Conservation (phyloP, 2,113 vertebrate species). For the Chloropsis cyanopogon region DNA sequence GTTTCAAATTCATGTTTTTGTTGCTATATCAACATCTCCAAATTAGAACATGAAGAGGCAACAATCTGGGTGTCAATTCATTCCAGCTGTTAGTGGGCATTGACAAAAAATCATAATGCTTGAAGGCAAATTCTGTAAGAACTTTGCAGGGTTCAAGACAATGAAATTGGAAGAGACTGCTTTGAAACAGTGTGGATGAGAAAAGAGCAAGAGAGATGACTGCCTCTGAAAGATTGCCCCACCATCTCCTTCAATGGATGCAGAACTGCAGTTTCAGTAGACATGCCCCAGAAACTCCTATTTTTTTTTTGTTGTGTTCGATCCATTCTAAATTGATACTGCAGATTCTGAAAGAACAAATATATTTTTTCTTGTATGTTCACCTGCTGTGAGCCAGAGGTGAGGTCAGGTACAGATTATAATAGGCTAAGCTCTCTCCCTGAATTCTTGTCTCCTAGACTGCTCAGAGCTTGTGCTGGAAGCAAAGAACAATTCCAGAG, state of each 20-base stretch:
- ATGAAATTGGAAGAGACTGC: background rate
- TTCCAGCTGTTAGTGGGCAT: slow-evolving; percentile 10
- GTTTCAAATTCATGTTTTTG: slow-evolving; percentile 15
- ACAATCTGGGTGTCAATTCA: background rate
- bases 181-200: background rate
- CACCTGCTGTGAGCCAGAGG: background rate
- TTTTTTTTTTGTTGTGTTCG: background rate
- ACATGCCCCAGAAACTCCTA: background rate
- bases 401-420: background rate
- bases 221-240: background rate
- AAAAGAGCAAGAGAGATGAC: background rate
- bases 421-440: background rate
- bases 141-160: background rate
- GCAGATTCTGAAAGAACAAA: background rate
- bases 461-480: background rate
- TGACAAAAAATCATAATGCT: background rate
- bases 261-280: background rate
- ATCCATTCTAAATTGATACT: background rate
- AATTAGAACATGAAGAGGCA: background rate
- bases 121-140: background rate
- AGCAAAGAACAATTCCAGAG: background rate
- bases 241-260: background rate
- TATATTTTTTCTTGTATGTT: background rate
- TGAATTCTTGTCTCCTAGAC: background rate
- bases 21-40: slow-evolving; percentile 6